Conservation (phyloP, 2,888 invertebrate species). For the Resseliella maxima region DNA sequence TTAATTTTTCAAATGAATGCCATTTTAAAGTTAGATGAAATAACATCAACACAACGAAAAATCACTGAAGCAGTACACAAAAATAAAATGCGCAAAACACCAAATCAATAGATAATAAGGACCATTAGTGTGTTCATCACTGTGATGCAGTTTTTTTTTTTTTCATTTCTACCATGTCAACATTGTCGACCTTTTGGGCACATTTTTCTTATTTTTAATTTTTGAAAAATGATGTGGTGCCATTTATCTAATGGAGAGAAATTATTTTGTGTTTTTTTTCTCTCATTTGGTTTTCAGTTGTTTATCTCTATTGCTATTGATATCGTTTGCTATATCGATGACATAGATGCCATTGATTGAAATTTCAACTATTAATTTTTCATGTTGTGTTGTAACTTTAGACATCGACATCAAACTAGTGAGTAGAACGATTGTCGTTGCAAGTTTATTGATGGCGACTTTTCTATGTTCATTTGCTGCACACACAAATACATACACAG, state of each 20-base stretch:
- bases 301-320: background rate
- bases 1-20: slow-evolving; percentile 34
- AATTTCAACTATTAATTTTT: slow-evolving; percentile 47
- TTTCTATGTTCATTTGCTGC: background rate
- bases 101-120: slow-evolving; percentile 54
- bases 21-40: background rate
- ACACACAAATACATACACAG: background rate
- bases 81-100: slow-evolving; percentile 19
- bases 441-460: background rate
- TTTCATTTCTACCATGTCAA: background rate
- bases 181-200: slow-evolving; percentile 28
- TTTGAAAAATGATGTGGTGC: slow-evolving; percentile 55
- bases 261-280: background rate
- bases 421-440: background rate
- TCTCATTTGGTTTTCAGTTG: slow-evolving; percentile 28
- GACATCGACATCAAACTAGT: background rate
- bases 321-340: slow-evolving; percentile 19
- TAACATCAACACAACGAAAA: background rate
- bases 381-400: slow-evolving; percentile 26
- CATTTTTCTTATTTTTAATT: background rate
- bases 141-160: background rate
- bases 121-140: slow-evolving; percentile 40
- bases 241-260: slow-evolving; percentile 54
- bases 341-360: slow-evolving; percentile 45
- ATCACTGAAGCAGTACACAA: background rate